Conservation (phyloP, 2,888 invertebrate genomes). For the Polyommatus iphigenia region DNA sequence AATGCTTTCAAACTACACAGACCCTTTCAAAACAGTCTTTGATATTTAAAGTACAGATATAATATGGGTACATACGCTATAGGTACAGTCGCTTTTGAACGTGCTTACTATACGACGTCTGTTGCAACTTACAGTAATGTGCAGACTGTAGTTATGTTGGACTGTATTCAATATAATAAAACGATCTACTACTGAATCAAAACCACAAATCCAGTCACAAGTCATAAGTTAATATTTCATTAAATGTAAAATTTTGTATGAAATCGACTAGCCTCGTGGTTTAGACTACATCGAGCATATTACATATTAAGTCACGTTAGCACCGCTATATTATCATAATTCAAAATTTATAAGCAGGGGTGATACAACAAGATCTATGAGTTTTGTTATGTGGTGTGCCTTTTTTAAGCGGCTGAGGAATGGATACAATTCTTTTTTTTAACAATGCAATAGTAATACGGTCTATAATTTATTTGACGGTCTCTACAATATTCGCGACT, state of each 20-base stretch:
- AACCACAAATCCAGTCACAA: too few species aligned
- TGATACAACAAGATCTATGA: not conserved
- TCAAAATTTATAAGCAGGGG: not conserved
- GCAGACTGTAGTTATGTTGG: too few species aligned
- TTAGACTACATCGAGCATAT: not conserved
- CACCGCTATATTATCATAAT: not conserved
- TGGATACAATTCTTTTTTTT: not conserved
- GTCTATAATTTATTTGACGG: not conserved
- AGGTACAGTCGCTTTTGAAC: not conserved
- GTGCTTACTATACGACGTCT: not conserved
- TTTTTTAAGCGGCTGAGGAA: not conserved
- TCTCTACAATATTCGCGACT: not conserved
- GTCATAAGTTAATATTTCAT: too few species aligned
- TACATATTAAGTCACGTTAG: not conserved
- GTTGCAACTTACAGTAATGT: too few species aligned
- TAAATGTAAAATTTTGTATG: too few species aligned
- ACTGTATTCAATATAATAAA: too few species aligned
- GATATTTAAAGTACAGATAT: slow-evolving; percentile 32
- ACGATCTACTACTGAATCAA: too few species aligned
- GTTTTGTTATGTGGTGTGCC: not conserved
- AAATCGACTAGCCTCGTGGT: not conserved
- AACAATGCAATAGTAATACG: not conserved
- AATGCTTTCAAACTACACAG: slow-evolving; percentile 36
- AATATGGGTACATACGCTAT: not conserved
- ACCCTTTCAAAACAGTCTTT: slow-evolving; percentile 35